Conservation (phyloP, 2,888 invertebrate genomes). For the Limnephilus marmoratus region DNA sequence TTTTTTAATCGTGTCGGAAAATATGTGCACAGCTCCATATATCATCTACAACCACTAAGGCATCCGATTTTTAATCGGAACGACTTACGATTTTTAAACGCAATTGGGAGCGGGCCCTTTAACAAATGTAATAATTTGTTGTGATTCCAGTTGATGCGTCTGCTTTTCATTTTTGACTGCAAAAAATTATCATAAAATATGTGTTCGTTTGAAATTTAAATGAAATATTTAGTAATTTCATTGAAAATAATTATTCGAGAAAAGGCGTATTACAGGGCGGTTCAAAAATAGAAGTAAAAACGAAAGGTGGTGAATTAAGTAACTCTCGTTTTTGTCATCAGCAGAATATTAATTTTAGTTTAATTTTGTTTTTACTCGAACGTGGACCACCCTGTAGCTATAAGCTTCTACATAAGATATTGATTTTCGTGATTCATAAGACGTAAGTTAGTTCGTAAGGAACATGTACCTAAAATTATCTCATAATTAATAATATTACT, state of each 20-base stretch:
- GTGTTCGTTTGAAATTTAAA: not conserved
- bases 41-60: no score
- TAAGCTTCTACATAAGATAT: constrained; percentile 11
- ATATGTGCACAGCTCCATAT: no score
- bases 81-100: no score
- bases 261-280: not conserved
- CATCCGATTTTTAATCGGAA: no score
- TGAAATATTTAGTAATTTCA: not conserved
- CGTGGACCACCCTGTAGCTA: not conserved
- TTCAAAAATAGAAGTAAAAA: not conserved
- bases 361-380: not conserved
- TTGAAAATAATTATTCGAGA: not conserved
- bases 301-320: not conserved
- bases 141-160: no score
- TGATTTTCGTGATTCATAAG: constrained; percentile 27
- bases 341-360: not conserved
- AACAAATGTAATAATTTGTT: not conserved
- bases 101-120: no score
- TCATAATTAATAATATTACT: not conserved
- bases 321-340: not conserved
- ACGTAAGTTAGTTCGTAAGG: constrained; percentile 21
- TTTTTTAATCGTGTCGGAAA: no score
- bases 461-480: constrained; percentile 44
- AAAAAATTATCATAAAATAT: not conserved
- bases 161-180: not conserved